Evolutionary conservation across 2,113 vertebrate species (phyloP).

Genomic region (Pseudorectes ferrugineus): DNA sequence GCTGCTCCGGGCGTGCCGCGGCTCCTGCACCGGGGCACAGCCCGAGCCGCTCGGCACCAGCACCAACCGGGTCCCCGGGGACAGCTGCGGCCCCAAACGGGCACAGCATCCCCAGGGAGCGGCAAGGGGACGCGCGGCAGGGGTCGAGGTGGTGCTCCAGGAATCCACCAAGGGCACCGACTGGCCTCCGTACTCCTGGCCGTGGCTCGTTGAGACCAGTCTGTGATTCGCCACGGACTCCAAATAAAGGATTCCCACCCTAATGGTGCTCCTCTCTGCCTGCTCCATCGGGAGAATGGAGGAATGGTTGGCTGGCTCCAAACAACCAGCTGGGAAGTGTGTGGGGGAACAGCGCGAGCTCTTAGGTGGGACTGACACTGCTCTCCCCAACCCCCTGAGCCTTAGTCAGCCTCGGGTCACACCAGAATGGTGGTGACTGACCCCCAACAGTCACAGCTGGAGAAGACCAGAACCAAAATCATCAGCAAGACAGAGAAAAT

Average conservation of each 20-base stretch:
- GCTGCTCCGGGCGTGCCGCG: not conserved
- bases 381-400: not conserved
- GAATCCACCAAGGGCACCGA: not conserved
- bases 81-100: not conserved
- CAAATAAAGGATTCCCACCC: not conserved
- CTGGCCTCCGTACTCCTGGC: not conserved
- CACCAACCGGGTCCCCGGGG: not conserved
- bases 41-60: not conserved
- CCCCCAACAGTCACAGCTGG: fast-evolving
- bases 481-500: fast-evolving
- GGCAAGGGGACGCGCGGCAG: fast-evolving
- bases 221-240: not conserved
- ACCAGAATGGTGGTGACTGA: fast-evolving
- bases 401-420: not conserved
- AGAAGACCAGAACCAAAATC: not conserved
- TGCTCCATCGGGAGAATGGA: not conserved
- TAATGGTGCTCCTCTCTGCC: not conserved
- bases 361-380: not conserved
- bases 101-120: not conserved
- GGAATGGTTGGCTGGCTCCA: not conserved
- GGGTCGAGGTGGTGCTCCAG: not conserved
- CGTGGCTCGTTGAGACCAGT: not conserved
- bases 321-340: not conserved
- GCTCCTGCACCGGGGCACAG: not conserved
- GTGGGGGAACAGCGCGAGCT: too few species aligned